Percentiles rank a stretch among this genome's conserved stretches.
phyloP scores from a whole-genome alignment of 2,888 invertebrate species.

The Auanema freiburgensis region DNA sequence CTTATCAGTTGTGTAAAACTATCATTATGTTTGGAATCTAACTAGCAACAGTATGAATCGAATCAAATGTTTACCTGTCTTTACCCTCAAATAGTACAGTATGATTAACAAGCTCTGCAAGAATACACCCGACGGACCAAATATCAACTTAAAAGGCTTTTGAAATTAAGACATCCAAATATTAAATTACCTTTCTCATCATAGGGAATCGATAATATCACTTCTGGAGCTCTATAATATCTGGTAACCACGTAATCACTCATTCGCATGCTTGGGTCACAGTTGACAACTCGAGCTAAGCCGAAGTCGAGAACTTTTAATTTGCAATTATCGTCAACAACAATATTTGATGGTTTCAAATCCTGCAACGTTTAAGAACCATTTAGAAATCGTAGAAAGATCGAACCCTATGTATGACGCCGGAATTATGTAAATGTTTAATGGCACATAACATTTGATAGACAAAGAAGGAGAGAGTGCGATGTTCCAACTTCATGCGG shows the following conservation, averaged over 20 bases:
- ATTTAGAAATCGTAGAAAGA: not conserved
- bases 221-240: constrained; percentile 98
- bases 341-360: constrained; percentile 84
- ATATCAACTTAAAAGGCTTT: constrained; percentile 52
- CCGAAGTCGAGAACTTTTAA: constrained; percentile 99
- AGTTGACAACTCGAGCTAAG: constrained; percentile 81
- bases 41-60: no score
- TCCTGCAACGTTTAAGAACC: constrained; percentile 6
- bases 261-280: constrained; percentile 87
- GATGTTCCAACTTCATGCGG: constrained; percentile 79
- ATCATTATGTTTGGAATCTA: no score
- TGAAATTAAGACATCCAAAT: not conserved
- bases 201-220: constrained; percentile 82
- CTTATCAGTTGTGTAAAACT: no score
- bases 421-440: constrained; percentile 97
- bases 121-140: constrained; percentile 76
- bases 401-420: constrained; percentile 67
- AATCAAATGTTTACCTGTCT: constrained; percentile 73
- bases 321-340: constrained; percentile 98
- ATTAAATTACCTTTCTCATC: constrained; percentile 78
- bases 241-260: constrained; percentile 83
- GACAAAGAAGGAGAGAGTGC: constrained; percentile 96
- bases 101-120: constrained; percentile 99
- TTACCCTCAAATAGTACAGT: constrained; percentile 97
- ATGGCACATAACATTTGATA: constrained; percentile 99